phyloP scores from a whole-genome alignment of 2,888 invertebrate genomes.

The Strigamia transsilvanica region DNA sequence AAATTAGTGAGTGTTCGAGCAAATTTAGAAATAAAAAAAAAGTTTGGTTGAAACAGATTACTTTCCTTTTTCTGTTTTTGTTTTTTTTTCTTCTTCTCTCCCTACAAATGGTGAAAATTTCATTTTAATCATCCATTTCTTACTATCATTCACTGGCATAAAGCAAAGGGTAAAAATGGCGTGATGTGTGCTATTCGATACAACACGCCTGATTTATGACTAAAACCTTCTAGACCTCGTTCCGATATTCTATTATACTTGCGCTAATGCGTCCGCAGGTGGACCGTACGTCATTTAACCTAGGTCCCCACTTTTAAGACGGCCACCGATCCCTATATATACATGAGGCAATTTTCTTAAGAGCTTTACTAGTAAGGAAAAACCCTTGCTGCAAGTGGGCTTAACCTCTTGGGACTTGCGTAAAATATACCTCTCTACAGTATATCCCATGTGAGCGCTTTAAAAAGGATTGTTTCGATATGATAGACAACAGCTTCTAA shows the following conservation, averaged over 20 bases:
- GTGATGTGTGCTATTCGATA: constrained; percentile 31
- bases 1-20: constrained; percentile 49
- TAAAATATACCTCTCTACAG: constrained; percentile 15
- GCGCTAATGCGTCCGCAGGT: constrained; percentile 45
- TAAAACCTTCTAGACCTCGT: constrained; percentile 42
- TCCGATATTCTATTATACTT: constrained; percentile 45
- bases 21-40: constrained; percentile 38
- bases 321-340: constrained; percentile 46
- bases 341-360: constrained; percentile 49
- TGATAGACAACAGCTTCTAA: constrained; percentile 34
- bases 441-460: constrained; percentile 17
- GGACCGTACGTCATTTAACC: constrained; percentile 48
- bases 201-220: constrained; percentile 41
- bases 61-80: too few relatives aligned
- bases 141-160: background rate
- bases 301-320: constrained; percentile 41
- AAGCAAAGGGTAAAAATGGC: background rate
- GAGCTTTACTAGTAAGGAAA: constrained; percentile 34
- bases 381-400: constrained; percentile 35
- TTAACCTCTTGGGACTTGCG: constrained; percentile 24
- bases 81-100: background rate
- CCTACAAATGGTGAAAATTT: constrained; percentile 40
- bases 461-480: constrained; percentile 3
- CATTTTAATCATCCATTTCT: constrained; percentile 43
- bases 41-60: too few relatives aligned